Base-by-base conservation (phyloP, 2,113 vertebrate species). In the Gadus chalcogrammus region DNA sequence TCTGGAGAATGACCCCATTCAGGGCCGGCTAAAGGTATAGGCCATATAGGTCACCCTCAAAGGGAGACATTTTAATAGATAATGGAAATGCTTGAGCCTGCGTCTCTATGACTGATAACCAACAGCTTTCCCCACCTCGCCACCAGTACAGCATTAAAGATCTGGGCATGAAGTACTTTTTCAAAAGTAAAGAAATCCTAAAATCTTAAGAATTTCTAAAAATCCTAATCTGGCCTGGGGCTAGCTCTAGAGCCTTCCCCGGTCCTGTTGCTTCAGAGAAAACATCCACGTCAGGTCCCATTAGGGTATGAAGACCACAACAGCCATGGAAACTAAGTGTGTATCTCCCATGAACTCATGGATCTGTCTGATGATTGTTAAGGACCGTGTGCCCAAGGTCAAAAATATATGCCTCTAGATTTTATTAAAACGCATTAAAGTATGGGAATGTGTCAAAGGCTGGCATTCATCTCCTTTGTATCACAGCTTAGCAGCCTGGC, bases 201-300 rank as follows among this genome's bases (percentile, higher is more conserved):
- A 24, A 24, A 24, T 24, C 24, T 24, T 24, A 1, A 24, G 24
- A 16, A 58, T 58, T 58, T 58, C 12, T 58, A n/a, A 15, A 58
- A 35, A 35, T 35, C 31, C 31, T 35, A 35, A 35, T 35, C 31
- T 35, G 3, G 31, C 6, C 6, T 35, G 6, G 4, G 17, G 58
- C 8, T n/a, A n/a, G 12, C 1, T 7, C 17, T 78, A 68, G 64
- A 69, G 24, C 20, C 61, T 28, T 0, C 73, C 79, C 11, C 75
- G 31, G 31, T 0, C 31, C 31, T 7, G 6, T 35, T 35, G 31
- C 31, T 35, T 88, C 71, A 81, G 74, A 86, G 74, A 86, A 84
- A 81, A 82, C 67, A 15, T 76, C 84, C 79, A 61, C 80, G 78
- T 60, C 67, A 61, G 62, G 69, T 74, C 83, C 79, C 85, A 82